phyloP scores from a whole-genome alignment of 2,797 vertebrate genomes.

The Rhinella marina region DNA sequence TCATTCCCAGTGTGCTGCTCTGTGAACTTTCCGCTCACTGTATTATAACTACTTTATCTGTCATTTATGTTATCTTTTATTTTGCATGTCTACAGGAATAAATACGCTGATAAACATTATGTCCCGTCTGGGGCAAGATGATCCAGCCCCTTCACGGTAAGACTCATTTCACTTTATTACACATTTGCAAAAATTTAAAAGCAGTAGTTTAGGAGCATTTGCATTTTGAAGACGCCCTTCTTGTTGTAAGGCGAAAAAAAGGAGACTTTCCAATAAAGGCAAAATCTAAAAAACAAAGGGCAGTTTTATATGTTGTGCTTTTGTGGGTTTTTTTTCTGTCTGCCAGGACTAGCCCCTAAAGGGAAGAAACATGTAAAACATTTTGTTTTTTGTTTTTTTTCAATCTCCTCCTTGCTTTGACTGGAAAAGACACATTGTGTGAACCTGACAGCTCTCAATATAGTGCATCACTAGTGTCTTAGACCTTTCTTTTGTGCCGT shows the following conservation, averaged over 20 bases:
- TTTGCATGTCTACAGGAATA: constrained; percentile 82
- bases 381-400: too few species aligned
- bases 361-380: too few species aligned
- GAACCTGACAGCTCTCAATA: too few species aligned
- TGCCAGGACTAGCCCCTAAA: too few species aligned
- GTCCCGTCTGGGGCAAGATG: constrained; percentile 97
- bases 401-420: too few species aligned
- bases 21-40: constrained; percentile 34
- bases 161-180: constrained; percentile 46
- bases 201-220: not conserved
- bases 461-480: too few species aligned
- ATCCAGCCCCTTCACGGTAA: constrained; percentile 96
- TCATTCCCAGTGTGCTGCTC: constrained; percentile 25
- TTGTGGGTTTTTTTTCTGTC: too few species aligned
- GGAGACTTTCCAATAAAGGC: not conserved
- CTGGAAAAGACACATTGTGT: too few species aligned
- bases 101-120: constrained; percentile 99
- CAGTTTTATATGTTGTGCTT: not conserved
- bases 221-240: not conserved
- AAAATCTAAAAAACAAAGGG: not conserved
- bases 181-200: constrained; percentile 16
- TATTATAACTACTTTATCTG: constrained; percentile 38
- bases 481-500: too few species aligned
- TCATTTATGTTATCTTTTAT: constrained; percentile 62
- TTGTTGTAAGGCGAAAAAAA: not conserved